Evolutionary conservation across 1,140 invertebrate species (phyloP).

Genomic region (Zeugodacus cucurbitae): DNA sequence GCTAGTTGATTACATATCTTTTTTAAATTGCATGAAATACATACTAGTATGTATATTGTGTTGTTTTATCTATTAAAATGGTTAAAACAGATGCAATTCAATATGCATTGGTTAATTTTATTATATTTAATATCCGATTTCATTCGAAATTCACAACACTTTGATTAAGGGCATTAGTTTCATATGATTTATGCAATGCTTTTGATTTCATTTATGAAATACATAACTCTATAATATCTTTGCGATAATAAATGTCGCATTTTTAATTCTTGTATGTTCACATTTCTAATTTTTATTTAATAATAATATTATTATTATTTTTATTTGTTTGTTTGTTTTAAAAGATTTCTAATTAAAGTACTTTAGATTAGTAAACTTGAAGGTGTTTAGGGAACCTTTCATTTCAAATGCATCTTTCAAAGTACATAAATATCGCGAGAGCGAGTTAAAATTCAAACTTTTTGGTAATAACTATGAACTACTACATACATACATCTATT

Average conservation of each 20-base stretch:
- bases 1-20: background rate
- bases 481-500: background rate
- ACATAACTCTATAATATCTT: background rate
- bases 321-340: background rate
- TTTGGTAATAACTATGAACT: background rate
- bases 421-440: background rate
- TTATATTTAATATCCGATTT: background rate
- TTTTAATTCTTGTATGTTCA: background rate
- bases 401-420: background rate
- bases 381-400: background rate
- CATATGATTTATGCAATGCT: background rate
- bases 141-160: conserved; percentile 24
- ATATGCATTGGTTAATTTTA: background rate
- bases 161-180: conserved; percentile 2
- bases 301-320: background rate
- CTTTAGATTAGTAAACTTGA: background rate
- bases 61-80: background rate
- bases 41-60: too few species aligned
- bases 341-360: background rate
- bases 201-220: background rate
- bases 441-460: background rate
- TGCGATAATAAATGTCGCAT: background rate
- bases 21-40: background rate
- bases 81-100: background rate
- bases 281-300: background rate